A percentile compares a stretch with the other conserved stretches of the same genome.
phyloP scores from a whole-genome alignment of 2,888 invertebrate species.

The Machimus atricapillus region DNA sequence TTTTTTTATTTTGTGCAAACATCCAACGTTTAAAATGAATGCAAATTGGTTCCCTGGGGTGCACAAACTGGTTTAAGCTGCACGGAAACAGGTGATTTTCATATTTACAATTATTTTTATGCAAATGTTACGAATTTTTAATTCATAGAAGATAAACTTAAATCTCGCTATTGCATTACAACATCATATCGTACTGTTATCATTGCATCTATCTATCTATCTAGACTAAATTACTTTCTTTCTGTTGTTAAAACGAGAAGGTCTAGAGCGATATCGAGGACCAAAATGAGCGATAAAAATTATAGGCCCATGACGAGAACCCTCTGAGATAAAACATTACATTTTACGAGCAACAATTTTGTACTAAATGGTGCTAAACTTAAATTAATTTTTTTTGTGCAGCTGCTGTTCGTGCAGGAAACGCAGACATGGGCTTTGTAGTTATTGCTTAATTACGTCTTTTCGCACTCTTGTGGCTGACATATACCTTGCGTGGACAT shows the following conservation, averaged over 20 bases:
- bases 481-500: neutral
- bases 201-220: neutral
- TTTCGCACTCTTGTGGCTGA: neutral
- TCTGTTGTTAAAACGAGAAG: neutral
- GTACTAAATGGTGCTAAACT: slow-evolving; percentile 25
- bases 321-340: neutral
- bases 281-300: slow-evolving; percentile 20
- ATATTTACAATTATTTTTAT: neutral
- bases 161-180: too few relatives aligned
- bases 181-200: neutral
- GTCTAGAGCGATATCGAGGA: neutral
- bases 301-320: slow-evolving; percentile 13
- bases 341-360: slow-evolving; percentile 1
- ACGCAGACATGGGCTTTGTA: neutral
- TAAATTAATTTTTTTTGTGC: slow-evolving; percentile 5
- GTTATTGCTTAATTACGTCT: neutral
- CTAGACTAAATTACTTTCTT: neutral
- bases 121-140: too few relatives aligned
- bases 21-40: too few relatives aligned
- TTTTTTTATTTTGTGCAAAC: too few relatives aligned
- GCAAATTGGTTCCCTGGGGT: neutral
- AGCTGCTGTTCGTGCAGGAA: neutral
- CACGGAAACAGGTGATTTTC: neutral
- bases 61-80: neutral
- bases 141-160: too few relatives aligned